phyloP scores from a whole-genome alignment of 2,113 vertebrate species.

The Arenaria interpres region DNA sequence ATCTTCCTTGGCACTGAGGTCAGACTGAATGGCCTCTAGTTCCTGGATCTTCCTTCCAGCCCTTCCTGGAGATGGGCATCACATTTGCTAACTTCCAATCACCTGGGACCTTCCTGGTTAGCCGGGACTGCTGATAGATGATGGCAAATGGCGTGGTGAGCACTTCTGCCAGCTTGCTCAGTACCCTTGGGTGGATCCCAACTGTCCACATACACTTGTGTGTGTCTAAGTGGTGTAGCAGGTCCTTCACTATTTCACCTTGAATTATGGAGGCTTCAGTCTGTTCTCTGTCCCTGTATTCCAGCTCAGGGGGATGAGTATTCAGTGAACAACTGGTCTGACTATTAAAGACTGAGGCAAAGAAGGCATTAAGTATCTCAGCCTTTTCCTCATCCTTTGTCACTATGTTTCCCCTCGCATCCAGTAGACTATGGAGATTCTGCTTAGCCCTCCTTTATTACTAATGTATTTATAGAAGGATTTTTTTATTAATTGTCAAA shows the following conservation, averaged over 20 bases:
- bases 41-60: neutral
- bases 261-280: neutral
- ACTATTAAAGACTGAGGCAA: neutral
- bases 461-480: neutral
- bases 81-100: neutral
- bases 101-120: neutral
- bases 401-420: neutral
- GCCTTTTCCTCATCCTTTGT: neutral
- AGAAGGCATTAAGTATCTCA: neutral
- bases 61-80: neutral
- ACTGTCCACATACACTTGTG: neutral
- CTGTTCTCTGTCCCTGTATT: neutral
- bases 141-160: neutral
- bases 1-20: neutral
- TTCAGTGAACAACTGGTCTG: neutral
- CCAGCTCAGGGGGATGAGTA: neutral
- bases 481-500: neutral
- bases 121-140: neutral
- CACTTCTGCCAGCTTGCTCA: neutral
- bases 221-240: neutral
- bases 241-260: neutral
- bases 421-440: neutral
- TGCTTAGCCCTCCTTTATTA: neutral
- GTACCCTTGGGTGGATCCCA: neutral
- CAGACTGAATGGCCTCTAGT: neutral